Evolutionary conservation across 2,797 vertebrate genomes (phyloP).

Genomic region (Xenopus petersii): DNA sequence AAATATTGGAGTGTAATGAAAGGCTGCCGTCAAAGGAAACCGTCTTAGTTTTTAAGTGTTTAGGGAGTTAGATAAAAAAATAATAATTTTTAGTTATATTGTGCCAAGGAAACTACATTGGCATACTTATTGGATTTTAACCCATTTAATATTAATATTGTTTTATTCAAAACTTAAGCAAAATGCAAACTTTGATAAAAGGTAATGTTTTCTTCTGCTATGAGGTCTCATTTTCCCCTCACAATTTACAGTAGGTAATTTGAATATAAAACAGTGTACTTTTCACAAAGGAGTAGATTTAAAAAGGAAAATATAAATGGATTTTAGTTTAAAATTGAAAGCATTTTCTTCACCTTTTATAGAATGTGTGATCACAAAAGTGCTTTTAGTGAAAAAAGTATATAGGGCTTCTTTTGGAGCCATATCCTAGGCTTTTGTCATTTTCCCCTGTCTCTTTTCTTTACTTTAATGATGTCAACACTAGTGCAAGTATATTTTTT

Average conservation of each 20-base stretch:
- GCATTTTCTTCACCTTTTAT: too few relatives aligned
- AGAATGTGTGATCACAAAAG: too few relatives aligned
- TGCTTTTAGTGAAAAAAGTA: too few relatives aligned
- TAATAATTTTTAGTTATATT: slow-evolving; percentile 11
- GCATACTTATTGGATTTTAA: slow-evolving; percentile 16
- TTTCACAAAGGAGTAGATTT: background rate
- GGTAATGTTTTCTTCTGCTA: slow-evolving; percentile 7
- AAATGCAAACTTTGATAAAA: background rate
- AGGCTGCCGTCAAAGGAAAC: background rate
- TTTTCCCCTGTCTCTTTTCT: too few relatives aligned
- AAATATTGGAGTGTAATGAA: background rate
- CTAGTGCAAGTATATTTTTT: too few relatives aligned
- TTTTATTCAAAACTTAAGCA: slow-evolving; percentile 11
- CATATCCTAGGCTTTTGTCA: too few relatives aligned
- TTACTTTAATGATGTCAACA: too few relatives aligned
- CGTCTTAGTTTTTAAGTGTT: background rate
- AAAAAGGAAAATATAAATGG: background rate
- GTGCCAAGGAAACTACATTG: background rate
- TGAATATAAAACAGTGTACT: slow-evolving; percentile 2
- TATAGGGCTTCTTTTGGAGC: too few relatives aligned
- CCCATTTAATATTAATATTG: slow-evolving; percentile 21
- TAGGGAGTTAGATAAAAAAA: slow-evolving; percentile 3
- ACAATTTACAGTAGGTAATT: slow-evolving; percentile 1
- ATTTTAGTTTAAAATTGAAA: background rate
- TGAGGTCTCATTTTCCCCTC: slow-evolving; percentile 8